These are phyloP conservation scores for Drosophila picticornis DNA, from an alignment of 2,888 invertebrate genomes.

Conservation along the genomic window DNA sequence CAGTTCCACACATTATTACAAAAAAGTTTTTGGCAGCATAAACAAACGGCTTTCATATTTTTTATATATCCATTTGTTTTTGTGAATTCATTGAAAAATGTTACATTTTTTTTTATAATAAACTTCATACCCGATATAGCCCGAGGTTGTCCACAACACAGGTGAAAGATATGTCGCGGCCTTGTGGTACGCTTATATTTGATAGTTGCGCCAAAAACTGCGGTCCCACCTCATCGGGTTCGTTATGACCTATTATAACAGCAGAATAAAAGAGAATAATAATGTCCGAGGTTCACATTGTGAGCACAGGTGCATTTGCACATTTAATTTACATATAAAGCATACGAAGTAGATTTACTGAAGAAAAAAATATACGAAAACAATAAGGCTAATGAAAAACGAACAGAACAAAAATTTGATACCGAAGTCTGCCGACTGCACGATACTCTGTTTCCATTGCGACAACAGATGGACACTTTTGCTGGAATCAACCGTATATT, in stretches of 20 bases:
- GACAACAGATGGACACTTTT: not conserved
- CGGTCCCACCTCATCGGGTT: constrained; percentile 89
- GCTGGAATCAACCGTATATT: not conserved
- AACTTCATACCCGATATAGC: constrained; percentile 90
- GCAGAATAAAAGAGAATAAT: constrained; percentile 19
- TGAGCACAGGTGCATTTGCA: constrained; percentile 29
- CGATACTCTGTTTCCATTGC: not conserved
- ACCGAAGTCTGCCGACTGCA: not conserved
- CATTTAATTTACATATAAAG: constrained; percentile 9
- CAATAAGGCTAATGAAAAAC: not conserved
- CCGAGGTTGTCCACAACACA: constrained; percentile 96
- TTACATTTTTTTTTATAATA: not conserved
- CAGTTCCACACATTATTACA: not conserved
- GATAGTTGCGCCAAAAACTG: constrained; percentile 94
- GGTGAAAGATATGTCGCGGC: constrained; percentile 94
- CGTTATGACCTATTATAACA: constrained; percentile 88
- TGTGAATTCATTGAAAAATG: not conserved
- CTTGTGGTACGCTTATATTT: constrained; percentile 94
- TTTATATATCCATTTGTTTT: not conserved
- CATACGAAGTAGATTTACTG: not conserved
- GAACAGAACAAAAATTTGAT: not conserved
- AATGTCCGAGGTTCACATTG: not conserved
- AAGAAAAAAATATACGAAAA: not conserved
- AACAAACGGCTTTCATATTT: not conserved
- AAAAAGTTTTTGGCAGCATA: not conserved